A percentile compares a stretch with the other conserved stretches of the same genome.
Conservation (phyloP, 2,797 vertebrate genomes). For the Tachyglossus aculeatus region DNA sequence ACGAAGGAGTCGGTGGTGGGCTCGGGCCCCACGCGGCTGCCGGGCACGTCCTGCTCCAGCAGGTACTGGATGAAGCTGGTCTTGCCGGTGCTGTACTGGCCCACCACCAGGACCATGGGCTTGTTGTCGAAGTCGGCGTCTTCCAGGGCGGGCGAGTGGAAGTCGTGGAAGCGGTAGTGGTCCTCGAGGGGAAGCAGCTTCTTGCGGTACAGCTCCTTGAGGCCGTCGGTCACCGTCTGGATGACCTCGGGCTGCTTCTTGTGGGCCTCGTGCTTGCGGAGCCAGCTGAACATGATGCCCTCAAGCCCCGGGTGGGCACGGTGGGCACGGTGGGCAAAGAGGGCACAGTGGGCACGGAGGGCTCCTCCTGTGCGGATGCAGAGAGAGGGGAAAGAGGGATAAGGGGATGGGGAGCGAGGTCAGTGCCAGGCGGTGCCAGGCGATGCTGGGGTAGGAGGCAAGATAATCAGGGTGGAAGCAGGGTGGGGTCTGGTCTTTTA, state of each 20-base stretch:
- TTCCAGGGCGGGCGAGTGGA: conserved; percentile 88
- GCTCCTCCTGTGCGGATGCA: too few species aligned
- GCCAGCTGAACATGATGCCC: conserved; percentile 98
- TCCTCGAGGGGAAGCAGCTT: conserved; percentile 91
- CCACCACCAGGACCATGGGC: conserved; percentile 93
- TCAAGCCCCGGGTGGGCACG: not conserved
- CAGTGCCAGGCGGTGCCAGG: not conserved
- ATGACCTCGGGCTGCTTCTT: conserved; percentile 88
- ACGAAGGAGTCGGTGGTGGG: conserved; percentile 95
- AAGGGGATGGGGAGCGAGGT: not conserved
- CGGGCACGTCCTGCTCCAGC: conserved; percentile 91
- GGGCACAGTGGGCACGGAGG: too few species aligned
- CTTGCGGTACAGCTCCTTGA: conserved; percentile 87
- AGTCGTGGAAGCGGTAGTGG: conserved; percentile 89
- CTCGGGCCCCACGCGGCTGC: conserved; percentile 90
- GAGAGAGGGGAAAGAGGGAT: not conserved
- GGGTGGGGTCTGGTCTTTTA: too few species aligned
- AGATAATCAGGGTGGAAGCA: too few species aligned
- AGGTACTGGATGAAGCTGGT: conserved; percentile 95
- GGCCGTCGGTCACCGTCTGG: conserved; percentile 90
- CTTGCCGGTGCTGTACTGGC: conserved; percentile 94
- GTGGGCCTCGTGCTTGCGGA: conserved; percentile 82
- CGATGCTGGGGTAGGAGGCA: too few species aligned
- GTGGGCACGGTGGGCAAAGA: too few species aligned
- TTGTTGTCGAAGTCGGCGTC: conserved; percentile 94